phyloP scores from a whole-genome alignment of 2,888 invertebrate genomes.

The Oscheius sp. region DNA sequence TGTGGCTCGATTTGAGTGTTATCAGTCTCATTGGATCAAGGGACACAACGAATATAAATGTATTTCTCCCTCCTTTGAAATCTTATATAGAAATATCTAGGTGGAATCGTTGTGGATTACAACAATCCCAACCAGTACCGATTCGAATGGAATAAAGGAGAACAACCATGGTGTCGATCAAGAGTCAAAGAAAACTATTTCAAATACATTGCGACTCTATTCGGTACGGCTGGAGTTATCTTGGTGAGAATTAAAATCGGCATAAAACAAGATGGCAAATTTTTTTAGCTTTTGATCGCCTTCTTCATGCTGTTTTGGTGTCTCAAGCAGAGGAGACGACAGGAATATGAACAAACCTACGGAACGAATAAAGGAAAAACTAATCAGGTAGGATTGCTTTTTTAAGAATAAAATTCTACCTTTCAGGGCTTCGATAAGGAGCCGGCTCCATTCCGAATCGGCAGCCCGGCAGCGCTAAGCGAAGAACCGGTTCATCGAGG shows the following conservation, averaged over 20 bases:
- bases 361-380: neutral
- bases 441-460: conserved; percentile 25
- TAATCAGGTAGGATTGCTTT: conserved; percentile 1
- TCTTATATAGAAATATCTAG: conserved; percentile 18
- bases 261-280: no score
- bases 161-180: conserved; percentile 69
- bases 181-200: conserved; percentile 68
- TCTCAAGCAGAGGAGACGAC: conserved; percentile 50
- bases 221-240: conserved; percentile 54
- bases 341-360: conserved; percentile 25
- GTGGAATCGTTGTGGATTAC: conserved; percentile 60
- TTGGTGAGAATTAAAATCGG: conserved; percentile 33
- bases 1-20: conserved; percentile 60
- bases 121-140: conserved; percentile 58
- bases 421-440: conserved; percentile 27
- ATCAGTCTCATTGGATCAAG: conserved; percentile 62
- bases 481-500: neutral
- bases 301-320: conserved; percentile 60
- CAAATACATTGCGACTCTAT: conserved; percentile 66
- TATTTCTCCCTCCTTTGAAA: neutral
- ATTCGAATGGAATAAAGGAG: conserved; percentile 69
- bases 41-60: conserved; percentile 57
- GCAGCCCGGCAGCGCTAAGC: conserved; percentile 19
- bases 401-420: no score
- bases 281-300: conserved; percentile 42